Evolutionary conservation across 1,140 invertebrate species (phyloP).

Genomic region (Hesperophylax magnus): DNA sequence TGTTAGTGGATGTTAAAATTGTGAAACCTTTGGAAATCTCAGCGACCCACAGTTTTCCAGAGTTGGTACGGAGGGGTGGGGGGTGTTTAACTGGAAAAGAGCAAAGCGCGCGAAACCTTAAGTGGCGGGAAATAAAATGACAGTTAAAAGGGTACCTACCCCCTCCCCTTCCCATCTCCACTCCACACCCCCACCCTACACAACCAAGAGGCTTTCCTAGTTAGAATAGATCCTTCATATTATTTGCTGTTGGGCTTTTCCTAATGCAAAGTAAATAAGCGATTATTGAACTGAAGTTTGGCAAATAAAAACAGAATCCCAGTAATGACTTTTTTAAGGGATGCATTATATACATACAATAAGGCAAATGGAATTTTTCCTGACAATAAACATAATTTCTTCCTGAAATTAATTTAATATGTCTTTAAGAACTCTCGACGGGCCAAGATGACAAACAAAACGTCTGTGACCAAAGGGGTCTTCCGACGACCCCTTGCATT

Average conservation of each 20-base stretch:
- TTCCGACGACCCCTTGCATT: too few relatives aligned
- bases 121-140: conserved; percentile 46
- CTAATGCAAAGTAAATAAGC: background rate
- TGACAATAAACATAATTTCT: too few relatives aligned
- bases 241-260: conserved; percentile 1
- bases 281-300: background rate
- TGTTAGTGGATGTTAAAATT: too few relatives aligned
- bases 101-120: conserved; percentile 42
- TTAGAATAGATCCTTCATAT: conserved; percentile 1
- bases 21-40: too few relatives aligned
- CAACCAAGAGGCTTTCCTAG: background rate
- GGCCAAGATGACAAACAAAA: too few relatives aligned
- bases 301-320: background rate
- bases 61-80: background rate
- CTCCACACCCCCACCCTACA: background rate
- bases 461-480: too few relatives aligned
- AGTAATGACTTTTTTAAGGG: too few relatives aligned
- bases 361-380: too few relatives aligned
- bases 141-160: conserved; percentile 40
- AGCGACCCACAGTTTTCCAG: background rate
- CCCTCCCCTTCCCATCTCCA: background rate
- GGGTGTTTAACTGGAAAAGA: conserved; percentile 40
- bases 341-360: too few relatives aligned
- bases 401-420: too few relatives aligned
- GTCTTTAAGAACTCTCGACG: too few relatives aligned